Conservation (phyloP, 2,797 vertebrate genomes). For the Cuculus canorus region DNA sequence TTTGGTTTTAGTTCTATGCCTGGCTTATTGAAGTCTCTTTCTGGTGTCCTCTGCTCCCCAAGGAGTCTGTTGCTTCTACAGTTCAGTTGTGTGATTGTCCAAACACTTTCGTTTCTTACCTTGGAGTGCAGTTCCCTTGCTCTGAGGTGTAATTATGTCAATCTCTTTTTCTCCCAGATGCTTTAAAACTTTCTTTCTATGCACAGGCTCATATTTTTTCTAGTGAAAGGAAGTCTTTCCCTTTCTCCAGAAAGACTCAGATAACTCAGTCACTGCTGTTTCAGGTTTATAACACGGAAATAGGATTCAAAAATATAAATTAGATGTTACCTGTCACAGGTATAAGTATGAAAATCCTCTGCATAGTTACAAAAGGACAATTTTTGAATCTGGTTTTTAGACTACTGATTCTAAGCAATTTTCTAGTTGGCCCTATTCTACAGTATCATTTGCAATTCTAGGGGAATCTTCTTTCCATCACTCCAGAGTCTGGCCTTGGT, state of each 20-base stretch:
- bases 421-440: background rate
- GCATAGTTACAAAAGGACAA: background rate
- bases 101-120: background rate
- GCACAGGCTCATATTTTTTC: background rate
- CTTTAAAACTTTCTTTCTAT: background rate
- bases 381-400: background rate
- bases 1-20: background rate
- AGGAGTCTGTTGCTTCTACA: background rate
- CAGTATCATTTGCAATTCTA: background rate
- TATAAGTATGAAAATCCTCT: background rate
- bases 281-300: background rate
- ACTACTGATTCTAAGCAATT: background rate
- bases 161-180: background rate
- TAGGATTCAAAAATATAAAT: background rate
- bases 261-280: background rate
- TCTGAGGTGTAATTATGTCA: background rate
- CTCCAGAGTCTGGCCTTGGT: background rate
- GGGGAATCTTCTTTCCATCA: background rate
- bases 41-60: background rate
- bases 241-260: background rate
- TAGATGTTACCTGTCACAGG: background rate
- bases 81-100: background rate
- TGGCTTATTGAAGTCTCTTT: background rate
- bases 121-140: background rate
- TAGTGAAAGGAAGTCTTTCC: fast-evolving